Evolutionary conservation across 2,113 vertebrate species (phyloP).

Genomic region (Grantiella picta): DNA sequence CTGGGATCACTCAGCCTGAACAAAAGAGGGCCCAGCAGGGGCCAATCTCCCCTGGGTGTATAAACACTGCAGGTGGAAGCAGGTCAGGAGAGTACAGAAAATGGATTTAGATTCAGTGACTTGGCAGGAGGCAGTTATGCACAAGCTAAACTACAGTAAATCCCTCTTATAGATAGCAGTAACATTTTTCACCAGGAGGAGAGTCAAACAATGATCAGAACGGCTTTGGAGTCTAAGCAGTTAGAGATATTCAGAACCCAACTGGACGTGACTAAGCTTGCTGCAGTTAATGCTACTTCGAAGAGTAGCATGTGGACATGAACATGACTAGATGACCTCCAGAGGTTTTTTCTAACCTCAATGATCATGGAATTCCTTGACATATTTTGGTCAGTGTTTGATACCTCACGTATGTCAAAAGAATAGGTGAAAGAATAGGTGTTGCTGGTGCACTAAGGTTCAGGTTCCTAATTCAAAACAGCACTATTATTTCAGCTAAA

Average conservation of each 20-base stretch:
- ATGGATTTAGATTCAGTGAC: neutral
- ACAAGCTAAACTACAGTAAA: neutral
- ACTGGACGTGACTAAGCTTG: neutral
- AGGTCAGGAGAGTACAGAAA: neutral
- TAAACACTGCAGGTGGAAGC: neutral
- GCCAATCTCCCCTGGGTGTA: neutral
- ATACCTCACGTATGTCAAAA: neutral
- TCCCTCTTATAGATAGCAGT: rapidly evolving
- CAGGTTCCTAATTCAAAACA: neutral
- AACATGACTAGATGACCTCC: neutral
- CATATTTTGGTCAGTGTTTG: neutral
- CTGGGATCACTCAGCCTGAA: neutral
- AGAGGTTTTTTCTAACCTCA: neutral
- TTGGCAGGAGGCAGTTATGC: neutral
- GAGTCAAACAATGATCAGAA: neutral
- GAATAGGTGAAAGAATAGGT: neutral
- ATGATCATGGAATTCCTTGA: neutral
- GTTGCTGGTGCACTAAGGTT: neutral
- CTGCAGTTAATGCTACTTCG: neutral
- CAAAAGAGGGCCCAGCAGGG: neutral
- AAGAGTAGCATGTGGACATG: neutral
- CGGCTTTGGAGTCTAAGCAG: neutral
- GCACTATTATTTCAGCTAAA: neutral
- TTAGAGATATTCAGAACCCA: neutral
- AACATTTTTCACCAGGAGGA: neutral